Evolutionary conservation across 2,797 vertebrate species (phyloP).

Genomic region (Cyprinella venusta): DNA sequence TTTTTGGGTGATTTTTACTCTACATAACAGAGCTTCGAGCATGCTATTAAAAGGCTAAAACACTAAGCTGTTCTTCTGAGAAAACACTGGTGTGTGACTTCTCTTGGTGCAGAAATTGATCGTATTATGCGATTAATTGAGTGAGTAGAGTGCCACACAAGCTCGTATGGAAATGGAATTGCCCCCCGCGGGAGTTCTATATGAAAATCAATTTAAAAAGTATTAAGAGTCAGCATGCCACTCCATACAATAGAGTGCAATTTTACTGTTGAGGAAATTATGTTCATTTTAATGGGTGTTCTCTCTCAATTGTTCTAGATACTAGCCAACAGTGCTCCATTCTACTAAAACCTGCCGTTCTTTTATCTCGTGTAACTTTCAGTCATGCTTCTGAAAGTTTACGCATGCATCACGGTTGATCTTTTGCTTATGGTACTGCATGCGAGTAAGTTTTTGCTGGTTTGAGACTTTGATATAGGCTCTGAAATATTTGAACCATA

Average conservation of each 20-base stretch:
- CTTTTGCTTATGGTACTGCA: neutral
- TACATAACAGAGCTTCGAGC: slow-evolving; percentile 51
- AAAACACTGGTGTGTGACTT: slow-evolving; percentile 63
- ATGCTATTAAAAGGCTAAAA: slow-evolving; percentile 55
- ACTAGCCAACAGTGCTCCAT: slow-evolving; percentile 21
- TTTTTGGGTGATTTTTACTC: slow-evolving; percentile 35
- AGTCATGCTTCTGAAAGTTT: neutral
- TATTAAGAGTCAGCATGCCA: slow-evolving; percentile 75
- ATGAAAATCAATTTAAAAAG: slow-evolving; percentile 82
- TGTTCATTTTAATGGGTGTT: slow-evolving; percentile 71
- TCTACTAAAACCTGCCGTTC: slow-evolving; percentile 6
- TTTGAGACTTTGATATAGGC: neutral
- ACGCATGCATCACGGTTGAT: neutral
- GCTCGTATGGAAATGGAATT: slow-evolving; percentile 76
- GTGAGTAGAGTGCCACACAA: slow-evolving; percentile 64
- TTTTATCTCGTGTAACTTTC: slow-evolving; percentile 6
- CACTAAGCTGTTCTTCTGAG: slow-evolving; percentile 56
- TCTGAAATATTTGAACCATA: neutral
- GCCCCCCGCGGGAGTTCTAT: slow-evolving; percentile 71
- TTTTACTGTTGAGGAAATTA: slow-evolving; percentile 75
- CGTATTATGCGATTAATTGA: slow-evolving; percentile 68
- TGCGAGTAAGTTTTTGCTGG: neutral
- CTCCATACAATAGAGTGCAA: slow-evolving; percentile 75
- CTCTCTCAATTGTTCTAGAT: slow-evolving; percentile 47
- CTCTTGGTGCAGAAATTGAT: slow-evolving; percentile 64